These are phyloP conservation scores for Haemorhous mexicanus DNA, from an alignment of 2,113 vertebrate species.

Conservation along the genomic window DNA sequence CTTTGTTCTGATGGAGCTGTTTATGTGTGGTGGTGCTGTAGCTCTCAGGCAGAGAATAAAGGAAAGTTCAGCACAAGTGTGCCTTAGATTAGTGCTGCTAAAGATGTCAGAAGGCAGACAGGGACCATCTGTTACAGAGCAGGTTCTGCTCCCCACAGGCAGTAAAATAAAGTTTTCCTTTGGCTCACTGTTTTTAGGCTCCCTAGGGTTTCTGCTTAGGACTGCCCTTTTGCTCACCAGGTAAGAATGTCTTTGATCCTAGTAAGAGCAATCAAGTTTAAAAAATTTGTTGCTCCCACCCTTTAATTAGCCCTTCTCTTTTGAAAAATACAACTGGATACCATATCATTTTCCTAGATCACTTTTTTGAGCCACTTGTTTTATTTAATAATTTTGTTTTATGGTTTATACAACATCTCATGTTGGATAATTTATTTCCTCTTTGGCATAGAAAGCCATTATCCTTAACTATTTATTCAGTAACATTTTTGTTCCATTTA, in stretches of 20 bases:
- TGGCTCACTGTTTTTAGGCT: background rate
- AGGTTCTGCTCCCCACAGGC: background rate
- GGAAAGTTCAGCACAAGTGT: background rate
- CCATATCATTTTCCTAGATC: background rate
- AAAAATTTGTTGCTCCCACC: background rate
- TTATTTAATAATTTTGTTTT: background rate
- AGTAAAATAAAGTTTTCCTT: background rate
- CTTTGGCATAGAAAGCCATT: constrained; percentile 19
- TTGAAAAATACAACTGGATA: background rate
- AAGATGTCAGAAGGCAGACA: background rate
- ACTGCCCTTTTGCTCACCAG: background rate
- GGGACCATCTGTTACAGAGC: constrained; percentile 2
- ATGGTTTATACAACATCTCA: background rate
- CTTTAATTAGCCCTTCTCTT: background rate
- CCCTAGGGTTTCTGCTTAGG: background rate
- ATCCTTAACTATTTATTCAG: constrained; percentile 44
- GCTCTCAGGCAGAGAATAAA: background rate
- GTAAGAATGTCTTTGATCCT: background rate
- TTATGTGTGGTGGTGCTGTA: background rate
- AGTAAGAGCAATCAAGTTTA: background rate
- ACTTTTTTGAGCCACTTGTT: background rate
- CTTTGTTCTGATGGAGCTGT: background rate
- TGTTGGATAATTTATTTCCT: constrained; percentile 24
- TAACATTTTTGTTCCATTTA: constrained; percentile 48
- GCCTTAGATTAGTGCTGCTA: background rate